A percentile compares a stretch with the other conserved stretches of the same genome.
Evolutionary conservation across 2,888 invertebrate genomes (phyloP).

Genomic region (Caenorhabditis sulstoni): DNA sequence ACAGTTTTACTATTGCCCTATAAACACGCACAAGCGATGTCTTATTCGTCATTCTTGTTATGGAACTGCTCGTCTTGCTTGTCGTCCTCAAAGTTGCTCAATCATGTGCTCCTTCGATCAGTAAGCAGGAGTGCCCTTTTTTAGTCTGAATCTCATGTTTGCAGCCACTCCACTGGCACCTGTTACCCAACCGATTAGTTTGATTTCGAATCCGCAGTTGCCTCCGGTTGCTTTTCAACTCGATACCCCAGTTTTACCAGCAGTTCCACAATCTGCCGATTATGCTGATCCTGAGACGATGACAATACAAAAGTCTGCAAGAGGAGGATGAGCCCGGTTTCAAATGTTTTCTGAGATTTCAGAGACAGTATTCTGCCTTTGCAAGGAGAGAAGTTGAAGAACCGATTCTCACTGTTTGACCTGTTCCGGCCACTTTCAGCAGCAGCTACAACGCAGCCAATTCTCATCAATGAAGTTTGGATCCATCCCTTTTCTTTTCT

Average conservation of each 20-base stretch:
- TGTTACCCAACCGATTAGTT: conserved; percentile 18
- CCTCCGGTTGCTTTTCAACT: conserved; percentile 44
- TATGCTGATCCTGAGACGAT: conserved; percentile 28
- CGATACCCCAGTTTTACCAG: conserved; percentile 9
- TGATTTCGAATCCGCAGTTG: conserved; percentile 23
- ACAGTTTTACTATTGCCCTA: conserved; percentile 24
- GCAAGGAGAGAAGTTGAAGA: conserved; percentile 36
- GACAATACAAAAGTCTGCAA: conserved; percentile 36
- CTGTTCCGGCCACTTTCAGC: conserved; percentile 55
- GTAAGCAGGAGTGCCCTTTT: conserved; percentile 27
- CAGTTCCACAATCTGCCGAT: conserved; percentile 27
- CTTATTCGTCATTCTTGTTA: conserved; percentile 7
- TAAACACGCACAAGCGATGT: background rate
- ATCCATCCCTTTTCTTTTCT: too few relatives aligned
- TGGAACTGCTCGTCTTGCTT: background rate
- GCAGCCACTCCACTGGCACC: conserved; percentile 22
- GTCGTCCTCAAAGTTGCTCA: background rate
- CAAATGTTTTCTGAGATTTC: conserved; percentile 5
- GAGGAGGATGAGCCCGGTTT: background rate
- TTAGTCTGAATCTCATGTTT: background rate
- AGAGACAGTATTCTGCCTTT: conserved; percentile 50
- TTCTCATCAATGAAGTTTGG: conserved; percentile 34
- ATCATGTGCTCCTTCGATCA: conserved; percentile 22
- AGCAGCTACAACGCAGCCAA: conserved; percentile 34
- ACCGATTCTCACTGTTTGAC: conserved; percentile 57